Evolutionary conservation across 2,888 invertebrate species (phyloP), one percentile per base, ranked within the genome.

Genomic region (Sarcophaga caerulescens): DNA sequence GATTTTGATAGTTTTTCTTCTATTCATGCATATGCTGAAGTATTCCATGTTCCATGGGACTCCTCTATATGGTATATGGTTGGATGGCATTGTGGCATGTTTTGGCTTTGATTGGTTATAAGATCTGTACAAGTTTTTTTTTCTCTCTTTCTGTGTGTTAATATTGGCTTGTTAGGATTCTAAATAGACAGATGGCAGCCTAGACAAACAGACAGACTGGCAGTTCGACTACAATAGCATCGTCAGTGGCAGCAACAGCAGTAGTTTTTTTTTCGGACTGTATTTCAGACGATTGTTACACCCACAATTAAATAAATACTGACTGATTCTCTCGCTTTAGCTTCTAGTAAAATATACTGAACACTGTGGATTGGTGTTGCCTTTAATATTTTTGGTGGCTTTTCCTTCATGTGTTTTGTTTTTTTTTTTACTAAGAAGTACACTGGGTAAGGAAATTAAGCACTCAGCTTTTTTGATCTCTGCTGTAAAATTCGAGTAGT

Each of bases 261-360:
- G 87, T 81, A 79, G 85, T 87, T 75, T 74, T 75, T 66, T 52
- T 52, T 75, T 70, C 77, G 68, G 84, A 62, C 84, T 89, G 89
- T 84, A 87, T 88, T 88, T 85, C 88, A 88, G 89, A 89, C 89
- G 88, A 88, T 86, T 90, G 91, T 89, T 91, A 90, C 93, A 92
- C 92, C 93, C 93, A 92, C 93, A 92, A 92, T 91, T 90, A 90
- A 90, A 90, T 90, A 90, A 90, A 90, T 89, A 89, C 89, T 89
- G 84, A 89, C 89, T 89, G 84, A 87, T 84, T 85, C 68, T 85
- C 68, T 84, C 35, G 81, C 68, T 75, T 68, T 89, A 88, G 89
- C 87, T 88, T 87, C 89, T 77, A 71, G 66, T 77, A 82, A 82
- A 77, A 73, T 77, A 76, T 76, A 25, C 75, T 35, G 8, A 35